Conservation (phyloP, 2,888 invertebrate genomes). For the Andrena camellia region DNA sequence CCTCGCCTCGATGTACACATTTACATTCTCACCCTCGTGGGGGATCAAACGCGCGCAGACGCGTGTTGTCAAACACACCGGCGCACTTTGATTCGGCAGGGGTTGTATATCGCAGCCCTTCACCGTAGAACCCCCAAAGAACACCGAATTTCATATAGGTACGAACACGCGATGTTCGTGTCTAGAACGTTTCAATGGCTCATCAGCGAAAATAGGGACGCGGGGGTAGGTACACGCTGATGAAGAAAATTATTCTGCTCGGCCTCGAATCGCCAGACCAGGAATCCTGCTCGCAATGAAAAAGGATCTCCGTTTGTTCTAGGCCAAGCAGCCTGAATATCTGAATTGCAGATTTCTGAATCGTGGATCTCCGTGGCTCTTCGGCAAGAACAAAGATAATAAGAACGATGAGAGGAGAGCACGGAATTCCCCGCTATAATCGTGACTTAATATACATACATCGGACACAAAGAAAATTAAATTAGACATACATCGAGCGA, state of each 20-base stretch:
- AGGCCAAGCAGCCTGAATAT: constrained; percentile 54
- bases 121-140: constrained; percentile 37
- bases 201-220: neutral
- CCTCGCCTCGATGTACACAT: neutral
- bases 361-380: constrained; percentile 36
- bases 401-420: neutral
- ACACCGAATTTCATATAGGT: constrained; percentile 48
- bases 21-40: constrained; percentile 18
- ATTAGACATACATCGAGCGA: constrained; percentile 24
- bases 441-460: constrained; percentile 25
- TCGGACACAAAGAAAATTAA: constrained; percentile 27
- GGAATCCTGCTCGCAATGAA: constrained; percentile 4
- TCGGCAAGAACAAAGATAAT: constrained; percentile 27
- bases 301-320: constrained; percentile 45
- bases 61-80: constrained; percentile 44
- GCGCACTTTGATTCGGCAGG: constrained; percentile 48
- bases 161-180: constrained; percentile 54
- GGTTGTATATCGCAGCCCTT: constrained; percentile 30
- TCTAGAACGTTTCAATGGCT: constrained; percentile 29
- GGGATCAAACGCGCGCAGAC: constrained; percentile 31
- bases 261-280: constrained; percentile 22
- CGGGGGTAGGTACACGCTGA: constrained; percentile 11
- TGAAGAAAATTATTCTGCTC: constrained; percentile 32
- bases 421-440: constrained; percentile 34
- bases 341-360: constrained; percentile 39